Conservation (phyloP, 2,113 vertebrate species). For the Asarcornis scutulata region DNA sequence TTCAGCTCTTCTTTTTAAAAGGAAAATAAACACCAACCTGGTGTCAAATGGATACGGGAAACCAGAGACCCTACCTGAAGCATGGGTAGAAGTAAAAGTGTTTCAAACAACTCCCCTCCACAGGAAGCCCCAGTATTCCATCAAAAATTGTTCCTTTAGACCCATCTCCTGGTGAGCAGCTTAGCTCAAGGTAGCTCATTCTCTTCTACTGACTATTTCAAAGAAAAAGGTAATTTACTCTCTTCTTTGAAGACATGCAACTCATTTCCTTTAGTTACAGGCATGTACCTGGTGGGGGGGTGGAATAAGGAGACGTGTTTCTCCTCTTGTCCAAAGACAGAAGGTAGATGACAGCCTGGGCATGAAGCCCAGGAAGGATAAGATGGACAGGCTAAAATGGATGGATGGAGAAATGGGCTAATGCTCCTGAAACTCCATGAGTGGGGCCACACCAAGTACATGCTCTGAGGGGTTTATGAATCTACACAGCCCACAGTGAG, state of each 20-base stretch:
- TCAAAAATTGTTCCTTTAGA: not conserved
- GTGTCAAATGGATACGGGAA: no score
- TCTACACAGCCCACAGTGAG: not conserved
- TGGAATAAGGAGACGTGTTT: no score
- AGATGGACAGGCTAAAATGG: not conserved
- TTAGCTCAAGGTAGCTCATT: no score
- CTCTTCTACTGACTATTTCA: not conserved
- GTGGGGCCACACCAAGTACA: not conserved
- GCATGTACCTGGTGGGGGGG: not conserved
- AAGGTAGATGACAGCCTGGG: not conserved
- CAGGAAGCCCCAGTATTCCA: not conserved
- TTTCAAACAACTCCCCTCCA: not conserved
- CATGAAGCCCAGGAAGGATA: not conserved
- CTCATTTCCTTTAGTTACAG: not conserved
- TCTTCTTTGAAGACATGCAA: not conserved
- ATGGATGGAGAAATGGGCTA: not conserved
- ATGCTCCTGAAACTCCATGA: not conserved
- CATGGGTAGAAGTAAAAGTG: not conserved
- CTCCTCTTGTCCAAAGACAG: not conserved
- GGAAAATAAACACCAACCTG: no score
- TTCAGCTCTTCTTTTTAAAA: no score
- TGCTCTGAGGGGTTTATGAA: not conserved
- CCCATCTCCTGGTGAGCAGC: not conserved
- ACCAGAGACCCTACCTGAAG: not conserved
- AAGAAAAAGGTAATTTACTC: not conserved